Percentiles rank a stretch among this genome's conserved stretches.
Evolutionary conservation across 2,797 vertebrate species (phyloP).

Genomic region (Hydrophis major): DNA sequence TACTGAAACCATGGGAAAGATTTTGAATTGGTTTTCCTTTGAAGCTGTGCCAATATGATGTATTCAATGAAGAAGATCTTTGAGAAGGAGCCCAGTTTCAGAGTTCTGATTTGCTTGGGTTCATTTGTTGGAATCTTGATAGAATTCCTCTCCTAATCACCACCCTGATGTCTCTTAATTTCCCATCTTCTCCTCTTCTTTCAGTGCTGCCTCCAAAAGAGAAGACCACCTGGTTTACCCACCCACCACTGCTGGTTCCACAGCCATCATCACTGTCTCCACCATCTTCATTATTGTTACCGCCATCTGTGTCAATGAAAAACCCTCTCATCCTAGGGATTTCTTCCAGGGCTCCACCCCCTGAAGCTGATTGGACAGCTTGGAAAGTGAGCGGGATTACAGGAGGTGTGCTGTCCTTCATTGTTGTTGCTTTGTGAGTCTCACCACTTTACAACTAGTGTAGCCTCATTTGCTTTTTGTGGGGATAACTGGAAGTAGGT

Average conservation of each 20-base stretch:
- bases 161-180: neutral
- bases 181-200: neutral
- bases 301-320: neutral
- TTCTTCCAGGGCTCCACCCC: neutral
- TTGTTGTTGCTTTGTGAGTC: constrained; percentile 20
- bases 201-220: neutral
- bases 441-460: too few species aligned
- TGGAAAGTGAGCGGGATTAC: constrained; percentile 5
- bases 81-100: too few species aligned
- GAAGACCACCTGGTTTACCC: neutral
- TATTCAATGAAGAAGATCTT: too few species aligned
- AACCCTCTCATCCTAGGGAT: neutral
- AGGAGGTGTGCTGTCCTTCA: neutral
- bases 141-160: neutral
- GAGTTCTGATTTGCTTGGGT: too few species aligned
- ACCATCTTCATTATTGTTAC: neutral
- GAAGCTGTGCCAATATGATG: too few species aligned
- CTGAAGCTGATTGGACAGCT: neutral
- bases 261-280: neutral
- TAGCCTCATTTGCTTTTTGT: neutral
- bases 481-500: neutral
- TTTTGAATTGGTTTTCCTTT: too few species aligned
- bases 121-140: too few species aligned
- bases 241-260: neutral
- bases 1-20: too few species aligned